Evolutionary conservation across 37 sponge, comb jelly and placozoan genomes (phyloP).

Genomic region (Ianthella basta): DNA sequence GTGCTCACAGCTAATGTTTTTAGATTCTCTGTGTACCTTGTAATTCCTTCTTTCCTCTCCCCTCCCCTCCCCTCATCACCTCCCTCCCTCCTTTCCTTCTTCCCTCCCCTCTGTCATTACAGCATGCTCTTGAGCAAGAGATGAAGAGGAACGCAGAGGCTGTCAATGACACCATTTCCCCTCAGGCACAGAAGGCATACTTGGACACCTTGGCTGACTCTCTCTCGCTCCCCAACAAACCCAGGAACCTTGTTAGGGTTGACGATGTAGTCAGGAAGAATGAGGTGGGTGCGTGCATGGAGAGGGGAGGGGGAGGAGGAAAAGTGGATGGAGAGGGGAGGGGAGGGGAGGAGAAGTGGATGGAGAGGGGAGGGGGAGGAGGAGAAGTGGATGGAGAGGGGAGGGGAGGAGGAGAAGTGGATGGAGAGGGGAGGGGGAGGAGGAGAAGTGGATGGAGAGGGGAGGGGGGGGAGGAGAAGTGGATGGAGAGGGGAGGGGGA

Average conservation of each 20-base stretch:
- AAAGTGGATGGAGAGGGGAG: background rate
- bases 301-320: background rate
- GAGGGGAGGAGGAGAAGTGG: no score
- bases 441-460: no score
- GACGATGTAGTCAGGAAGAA: conserved; percentile 82
- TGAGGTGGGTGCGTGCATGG: conserved; percentile 80
- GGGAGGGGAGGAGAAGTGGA: background rate
- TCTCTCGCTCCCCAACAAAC: conserved; percentile 41
- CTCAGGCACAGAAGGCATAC: conserved; percentile 77
- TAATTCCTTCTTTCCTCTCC: no score
- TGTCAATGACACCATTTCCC: conserved; percentile 31
- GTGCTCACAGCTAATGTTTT: no score
- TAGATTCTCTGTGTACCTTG: no score
- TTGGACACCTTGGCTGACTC: conserved; percentile 73
- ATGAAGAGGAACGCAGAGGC: conserved; percentile 41
- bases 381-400: no score
- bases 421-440: no score
- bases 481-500: background rate
- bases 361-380: no score
- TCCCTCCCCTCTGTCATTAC: background rate
- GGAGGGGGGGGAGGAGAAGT: background rate
- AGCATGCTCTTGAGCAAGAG: conserved; percentile 88
- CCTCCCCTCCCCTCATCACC: no score
- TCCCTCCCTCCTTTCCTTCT: no score
- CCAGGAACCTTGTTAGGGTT: conserved; percentile 43